These are phyloP conservation scores for Pyrochroa serraticornis DNA, from an alignment of 2,888 invertebrate species.

Conservation along the genomic window DNA sequence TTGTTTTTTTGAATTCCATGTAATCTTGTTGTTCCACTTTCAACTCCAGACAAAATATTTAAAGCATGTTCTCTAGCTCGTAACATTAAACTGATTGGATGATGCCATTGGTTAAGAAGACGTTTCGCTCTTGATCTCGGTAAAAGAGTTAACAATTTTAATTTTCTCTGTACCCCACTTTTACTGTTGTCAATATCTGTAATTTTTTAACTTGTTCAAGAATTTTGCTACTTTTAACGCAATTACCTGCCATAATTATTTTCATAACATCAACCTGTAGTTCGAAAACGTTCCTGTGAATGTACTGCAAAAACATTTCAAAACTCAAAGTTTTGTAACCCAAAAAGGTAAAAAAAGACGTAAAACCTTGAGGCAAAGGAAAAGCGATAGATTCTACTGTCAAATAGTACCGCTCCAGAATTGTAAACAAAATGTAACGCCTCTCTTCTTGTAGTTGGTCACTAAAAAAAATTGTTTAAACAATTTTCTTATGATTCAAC, in stretches of 20 bases:
- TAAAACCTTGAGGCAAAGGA: constrained; percentile 84
- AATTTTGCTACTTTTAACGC: not conserved
- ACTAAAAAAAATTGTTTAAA: constrained; percentile 59
- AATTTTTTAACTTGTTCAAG: constrained; percentile 1
- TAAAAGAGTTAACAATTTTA: constrained; percentile 73
- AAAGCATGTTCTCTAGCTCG: constrained; percentile 82
- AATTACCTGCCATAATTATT: constrained; percentile 76
- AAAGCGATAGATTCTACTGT: constrained; percentile 81
- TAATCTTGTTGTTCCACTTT: constrained; percentile 54
- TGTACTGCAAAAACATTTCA: constrained; percentile 82
- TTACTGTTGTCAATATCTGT: constrained; percentile 60
- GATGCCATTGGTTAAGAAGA: constrained; percentile 77
- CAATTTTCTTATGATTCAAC: not conserved
- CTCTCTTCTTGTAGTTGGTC: constrained; percentile 75
- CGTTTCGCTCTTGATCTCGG: constrained; percentile 81
- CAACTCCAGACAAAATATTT: constrained; percentile 77
- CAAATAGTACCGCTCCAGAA: constrained; percentile 81
- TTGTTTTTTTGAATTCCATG: constrained; percentile 45
- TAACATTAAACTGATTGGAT: constrained; percentile 76
- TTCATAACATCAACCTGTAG: constrained; percentile 88
- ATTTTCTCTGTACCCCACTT: constrained; percentile 70
- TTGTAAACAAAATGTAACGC: constrained; percentile 74
- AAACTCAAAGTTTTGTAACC: constrained; percentile 80
- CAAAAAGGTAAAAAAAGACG: constrained; percentile 86
- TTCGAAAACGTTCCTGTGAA: constrained; percentile 82